Base-by-base conservation (phyloP, 64 coral and sea anemone species). In the Hydrozoanthus tunicans region DNA sequence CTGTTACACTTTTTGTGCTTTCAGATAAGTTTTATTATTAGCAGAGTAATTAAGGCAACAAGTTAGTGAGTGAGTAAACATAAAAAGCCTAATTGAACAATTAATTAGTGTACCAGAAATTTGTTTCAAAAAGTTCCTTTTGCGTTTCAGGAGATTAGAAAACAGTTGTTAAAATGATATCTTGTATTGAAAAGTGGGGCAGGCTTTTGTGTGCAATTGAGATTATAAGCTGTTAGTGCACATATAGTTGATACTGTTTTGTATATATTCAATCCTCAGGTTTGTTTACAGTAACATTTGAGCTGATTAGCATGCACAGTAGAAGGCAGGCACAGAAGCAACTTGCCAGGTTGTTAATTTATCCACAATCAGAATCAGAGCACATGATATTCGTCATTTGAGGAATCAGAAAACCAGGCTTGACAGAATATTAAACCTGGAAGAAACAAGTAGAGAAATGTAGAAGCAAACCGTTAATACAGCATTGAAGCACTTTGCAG, bases 271-370 rank as follows among this genome's bases (percentile, higher is more conserved):
- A 75, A 43, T 88, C 55, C 59, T 73, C 13, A 67, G 74, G 84
- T 67, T 88, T 74, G 32, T 43, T 88, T 20, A 83, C 68, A 88
- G 69, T 88, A 88, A 61, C 68, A 75, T 58, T 32, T 74, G 68
- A 88, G 70, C 84, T 88, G 84, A 69, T 70, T 88, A 88, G 84
- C 54, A 43, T 43, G 32, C 32, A 43, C 32, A 88, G 56, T 88
- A 88, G 84, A 73, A 88, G 84, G 84, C 84, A 88, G 84, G 26
- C 69, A 88, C 68, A 59, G 55, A 88, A 88, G 56, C 26, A 59
- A 59, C 7, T 56, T 23, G 56, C 81, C 81, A 85, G 63, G 70
- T 85, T 52, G 56, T 69, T 70, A 55, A 85, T 88, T 81, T 74
- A 72, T 59, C 69, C 23, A 13, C 84, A 88, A 51, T 88, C 73